Conservation (phyloP, 2,113 vertebrate genomes). For the Lontra canadensis region DNA sequence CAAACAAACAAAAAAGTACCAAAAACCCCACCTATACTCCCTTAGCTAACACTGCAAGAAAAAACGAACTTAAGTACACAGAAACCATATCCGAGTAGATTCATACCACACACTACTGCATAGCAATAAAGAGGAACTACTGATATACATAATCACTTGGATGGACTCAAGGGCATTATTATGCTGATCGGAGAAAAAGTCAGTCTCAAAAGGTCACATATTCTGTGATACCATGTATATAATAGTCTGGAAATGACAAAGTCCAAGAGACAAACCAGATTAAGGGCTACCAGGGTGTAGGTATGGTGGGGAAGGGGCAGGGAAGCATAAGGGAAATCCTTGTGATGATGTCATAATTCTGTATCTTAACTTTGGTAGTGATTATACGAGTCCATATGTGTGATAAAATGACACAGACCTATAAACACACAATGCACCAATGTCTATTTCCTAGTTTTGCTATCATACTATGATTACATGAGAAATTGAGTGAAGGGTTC, state of each 20-base stretch:
- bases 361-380: neutral
- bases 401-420: neutral
- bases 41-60: neutral
- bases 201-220: neutral
- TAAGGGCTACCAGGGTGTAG: no score
- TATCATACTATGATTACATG: neutral
- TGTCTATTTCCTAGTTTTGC: neutral
- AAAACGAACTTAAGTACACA: neutral
- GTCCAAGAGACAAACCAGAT: neutral
- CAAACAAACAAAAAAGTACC: no score
- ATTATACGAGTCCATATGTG: neutral
- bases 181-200: neutral
- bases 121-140: neutral
- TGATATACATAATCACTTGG: neutral
- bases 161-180: neutral
- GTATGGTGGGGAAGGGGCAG: neutral
- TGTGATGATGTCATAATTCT: neutral
- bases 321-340: neutral
- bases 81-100: neutral
- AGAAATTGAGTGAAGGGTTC: neutral
- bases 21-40: neutral
- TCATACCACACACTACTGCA: neutral
- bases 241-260: neutral
- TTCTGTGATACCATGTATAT: neutral
- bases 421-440: fast-evolving